Conservation (phyloP, 2,797 vertebrate species). For the Semotilus atromaculatus region DNA sequence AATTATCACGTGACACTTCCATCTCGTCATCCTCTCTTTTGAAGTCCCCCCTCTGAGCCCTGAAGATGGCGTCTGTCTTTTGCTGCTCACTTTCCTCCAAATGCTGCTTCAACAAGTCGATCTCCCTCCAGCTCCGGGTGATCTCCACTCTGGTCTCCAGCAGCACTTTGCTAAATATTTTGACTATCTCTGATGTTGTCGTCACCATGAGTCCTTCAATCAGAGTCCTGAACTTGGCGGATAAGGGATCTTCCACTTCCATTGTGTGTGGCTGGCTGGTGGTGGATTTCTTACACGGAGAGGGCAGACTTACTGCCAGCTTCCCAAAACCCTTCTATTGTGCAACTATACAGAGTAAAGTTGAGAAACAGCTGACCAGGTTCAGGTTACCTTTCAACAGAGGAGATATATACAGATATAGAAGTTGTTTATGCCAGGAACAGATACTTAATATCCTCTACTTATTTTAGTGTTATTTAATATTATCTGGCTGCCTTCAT, state of each 20-base stretch:
- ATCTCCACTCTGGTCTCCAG: slow-evolving; percentile 57
- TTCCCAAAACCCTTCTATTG: neutral
- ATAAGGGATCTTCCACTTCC: slow-evolving; percentile 51
- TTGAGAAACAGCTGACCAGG: neutral
- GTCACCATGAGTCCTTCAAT: slow-evolving; percentile 58
- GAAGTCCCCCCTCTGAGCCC: slow-evolving; percentile 4
- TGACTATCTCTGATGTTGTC: slow-evolving; percentile 56
- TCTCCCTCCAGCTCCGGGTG: slow-evolving; percentile 56
- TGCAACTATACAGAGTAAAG: neutral
- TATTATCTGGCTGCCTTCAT: neutral
- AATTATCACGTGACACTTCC: slow-evolving; percentile 6
- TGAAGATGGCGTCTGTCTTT: slow-evolving; percentile 18
- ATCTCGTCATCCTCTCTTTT: slow-evolving; percentile 47
- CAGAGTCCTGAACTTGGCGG: slow-evolving; percentile 51
- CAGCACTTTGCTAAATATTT: slow-evolving; percentile 55
- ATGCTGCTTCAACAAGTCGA: slow-evolving; percentile 53
- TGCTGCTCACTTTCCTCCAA: slow-evolving; percentile 51
- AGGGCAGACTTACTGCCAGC: neutral
- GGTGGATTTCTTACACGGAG: neutral
- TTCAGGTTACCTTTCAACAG: slow-evolving; percentile 16
- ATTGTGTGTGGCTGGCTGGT: slow-evolving; percentile 27
- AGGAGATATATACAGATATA: neutral
- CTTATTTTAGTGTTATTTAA: neutral
- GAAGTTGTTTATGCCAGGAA: neutral
- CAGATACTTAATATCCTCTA: neutral